Percentiles rank a stretch among this genome's conserved stretches.
Conservation (phyloP, 2,888 invertebrate species). For the Eupithecia abbreviata region DNA sequence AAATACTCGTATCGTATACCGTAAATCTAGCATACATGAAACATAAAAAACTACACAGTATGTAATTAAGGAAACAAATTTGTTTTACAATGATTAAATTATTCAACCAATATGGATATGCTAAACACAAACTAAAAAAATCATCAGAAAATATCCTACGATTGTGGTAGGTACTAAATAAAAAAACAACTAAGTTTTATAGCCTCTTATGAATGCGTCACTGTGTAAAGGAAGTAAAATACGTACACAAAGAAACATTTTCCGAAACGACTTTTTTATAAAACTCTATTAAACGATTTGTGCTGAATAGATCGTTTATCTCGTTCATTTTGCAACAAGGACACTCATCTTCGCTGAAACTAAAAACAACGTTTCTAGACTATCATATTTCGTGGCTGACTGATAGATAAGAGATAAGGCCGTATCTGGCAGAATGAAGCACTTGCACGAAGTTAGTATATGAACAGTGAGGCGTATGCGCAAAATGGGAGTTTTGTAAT, state of each 20-base stretch:
- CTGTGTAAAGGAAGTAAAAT: constrained; percentile 16
- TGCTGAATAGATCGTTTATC: constrained; percentile 55
- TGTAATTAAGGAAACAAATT: too few species aligned
- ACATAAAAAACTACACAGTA: too few species aligned
- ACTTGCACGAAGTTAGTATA: constrained; percentile 35
- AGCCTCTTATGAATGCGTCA: not conserved
- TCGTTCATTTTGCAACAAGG: constrained; percentile 57
- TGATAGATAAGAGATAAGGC: constrained; percentile 64
- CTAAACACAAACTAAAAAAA: not conserved
- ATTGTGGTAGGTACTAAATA: not conserved
- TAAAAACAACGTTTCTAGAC: constrained; percentile 43
- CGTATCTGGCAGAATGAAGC: constrained; percentile 37
- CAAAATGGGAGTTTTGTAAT: constrained; percentile 9
- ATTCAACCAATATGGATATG: not conserved
- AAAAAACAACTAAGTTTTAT: constrained; percentile 1
- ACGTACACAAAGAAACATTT: constrained; percentile 64
- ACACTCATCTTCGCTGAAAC: constrained; percentile 36
- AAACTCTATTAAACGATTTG: constrained; percentile 64
- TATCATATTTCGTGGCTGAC: constrained; percentile 51
- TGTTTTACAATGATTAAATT: not conserved
- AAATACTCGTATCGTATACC: too few species aligned
- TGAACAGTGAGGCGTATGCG: constrained; percentile 27
- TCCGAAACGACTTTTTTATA: constrained; percentile 64
- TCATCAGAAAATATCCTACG: not conserved
- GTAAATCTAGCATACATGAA: too few species aligned